Evolutionary conservation across 37 sponge, comb jelly and placozoan genomes (phyloP).

Genomic region (Hormiphora californensis): DNA sequence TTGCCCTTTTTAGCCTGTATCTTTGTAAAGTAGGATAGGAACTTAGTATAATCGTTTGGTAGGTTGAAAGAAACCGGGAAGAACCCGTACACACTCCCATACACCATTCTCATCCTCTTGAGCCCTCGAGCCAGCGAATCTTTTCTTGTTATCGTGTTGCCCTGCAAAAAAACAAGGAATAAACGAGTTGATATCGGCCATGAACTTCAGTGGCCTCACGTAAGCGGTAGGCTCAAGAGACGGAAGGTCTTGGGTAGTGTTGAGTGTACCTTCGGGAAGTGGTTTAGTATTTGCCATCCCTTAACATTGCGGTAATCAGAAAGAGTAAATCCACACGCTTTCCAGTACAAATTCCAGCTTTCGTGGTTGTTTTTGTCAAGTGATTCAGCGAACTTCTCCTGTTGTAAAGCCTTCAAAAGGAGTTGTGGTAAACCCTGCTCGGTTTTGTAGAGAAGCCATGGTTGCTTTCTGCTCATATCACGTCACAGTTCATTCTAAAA

Average conservation of each 20-base stretch:
- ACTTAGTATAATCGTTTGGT: slow-evolving; percentile 54
- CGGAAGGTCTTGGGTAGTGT: no score
- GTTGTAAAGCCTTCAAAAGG: slow-evolving; percentile 13
- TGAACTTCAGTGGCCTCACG: no score
- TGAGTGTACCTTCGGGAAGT: slow-evolving; percentile 11
- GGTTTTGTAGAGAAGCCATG: slow-evolving; percentile 28
- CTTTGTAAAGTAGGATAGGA: slow-evolving; percentile 38
- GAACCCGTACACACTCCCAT: slow-evolving; percentile 10
- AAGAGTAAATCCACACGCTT: slow-evolving; percentile 28
- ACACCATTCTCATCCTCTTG: slow-evolving; percentile 50
- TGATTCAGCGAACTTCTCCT: slow-evolving; percentile 6
- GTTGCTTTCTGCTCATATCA: neutral
- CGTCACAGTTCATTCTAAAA: no score
- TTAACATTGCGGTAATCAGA: slow-evolving; percentile 34
- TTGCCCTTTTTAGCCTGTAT: slow-evolving; percentile 22
- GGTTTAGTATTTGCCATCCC: slow-evolving; percentile 30
- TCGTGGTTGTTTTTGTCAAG: neutral
- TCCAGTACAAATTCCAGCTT: slow-evolving; percentile 43
- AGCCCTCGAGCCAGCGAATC: slow-evolving; percentile 40
- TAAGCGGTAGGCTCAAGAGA: no score
- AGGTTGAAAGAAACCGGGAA: slow-evolving; percentile 41
- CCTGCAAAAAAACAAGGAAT: no score
- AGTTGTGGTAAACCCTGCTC: slow-evolving; percentile 37
- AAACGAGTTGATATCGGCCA: no score
- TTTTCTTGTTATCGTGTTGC: slow-evolving; percentile 44